These are phyloP conservation scores for Apis dorsata DNA, from an alignment of 1,140 invertebrate genomes.

Conservation along the genomic window DNA sequence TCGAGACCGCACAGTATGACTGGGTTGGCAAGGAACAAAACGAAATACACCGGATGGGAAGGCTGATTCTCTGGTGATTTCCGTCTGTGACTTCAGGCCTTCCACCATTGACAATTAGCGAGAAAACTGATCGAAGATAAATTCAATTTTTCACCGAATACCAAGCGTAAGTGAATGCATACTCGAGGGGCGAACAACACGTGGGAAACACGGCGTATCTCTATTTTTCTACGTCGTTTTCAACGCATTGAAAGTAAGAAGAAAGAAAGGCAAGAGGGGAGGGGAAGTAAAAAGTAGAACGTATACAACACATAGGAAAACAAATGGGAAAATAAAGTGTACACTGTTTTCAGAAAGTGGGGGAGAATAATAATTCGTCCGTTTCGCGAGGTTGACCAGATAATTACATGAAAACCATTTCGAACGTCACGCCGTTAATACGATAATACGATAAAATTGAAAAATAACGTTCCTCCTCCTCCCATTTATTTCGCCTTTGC, in stretches of 20 bases:
- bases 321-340: neutral
- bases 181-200: neutral
- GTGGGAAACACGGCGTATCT: neutral
- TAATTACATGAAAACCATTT: slow-evolving; percentile 15
- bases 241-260: too few relatives aligned
- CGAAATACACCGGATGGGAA: slow-evolving; percentile 2
- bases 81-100: slow-evolving; percentile 26
- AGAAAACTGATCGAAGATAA: slow-evolving; percentile 31
- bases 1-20: neutral
- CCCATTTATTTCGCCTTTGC: slow-evolving; percentile 23
- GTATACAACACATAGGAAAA: neutral
- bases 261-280: neutral
- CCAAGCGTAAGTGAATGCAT: neutral
- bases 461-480: neutral
- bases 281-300: neutral
- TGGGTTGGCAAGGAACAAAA: slow-evolving; percentile 30
- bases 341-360: neutral
- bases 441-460: slow-evolving; percentile 29
- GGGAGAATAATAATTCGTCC: neutral
- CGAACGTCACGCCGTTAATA: slow-evolving; percentile 25
- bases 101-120: slow-evolving; percentile 30
- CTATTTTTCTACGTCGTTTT: neutral
- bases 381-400: neutral
- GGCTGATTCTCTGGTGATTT: slow-evolving; percentile 33
- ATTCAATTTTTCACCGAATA: slow-evolving; percentile 18